phyloP scores from a whole-genome alignment of 1,140 invertebrate species.

The Acromyrmex echinatior region DNA sequence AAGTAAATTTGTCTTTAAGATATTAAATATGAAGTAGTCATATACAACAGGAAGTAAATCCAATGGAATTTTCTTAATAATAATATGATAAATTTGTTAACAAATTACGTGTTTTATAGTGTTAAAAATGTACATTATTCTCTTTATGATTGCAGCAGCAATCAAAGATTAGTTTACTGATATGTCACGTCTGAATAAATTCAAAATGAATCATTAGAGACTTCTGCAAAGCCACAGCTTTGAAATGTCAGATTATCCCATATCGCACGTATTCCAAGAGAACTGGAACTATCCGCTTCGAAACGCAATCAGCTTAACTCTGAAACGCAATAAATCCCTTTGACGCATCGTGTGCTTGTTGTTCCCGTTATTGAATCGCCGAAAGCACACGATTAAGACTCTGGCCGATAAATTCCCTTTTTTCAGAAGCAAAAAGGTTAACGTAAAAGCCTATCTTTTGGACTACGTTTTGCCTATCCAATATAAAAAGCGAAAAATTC shows the following conservation, averaged over 20 bases:
- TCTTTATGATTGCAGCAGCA: neutral
- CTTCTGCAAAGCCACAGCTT: conserved; percentile 31
- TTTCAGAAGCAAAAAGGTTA: conserved; percentile 19
- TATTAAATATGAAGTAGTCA: neutral
- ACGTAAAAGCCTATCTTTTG: neutral
- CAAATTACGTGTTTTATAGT: neutral
- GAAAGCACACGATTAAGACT: conserved; percentile 51
- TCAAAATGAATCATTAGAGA: neutral
- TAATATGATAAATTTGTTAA: too few relatives aligned
- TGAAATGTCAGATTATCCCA: conserved; percentile 40
- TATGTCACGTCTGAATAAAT: conserved; percentile 5
- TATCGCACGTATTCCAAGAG: conserved; percentile 31
- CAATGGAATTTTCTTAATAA: neutral
- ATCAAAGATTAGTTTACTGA: conserved; percentile 9
- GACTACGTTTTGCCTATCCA: neutral
- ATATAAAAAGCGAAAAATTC: neutral
- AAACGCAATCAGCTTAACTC: conserved; percentile 63
- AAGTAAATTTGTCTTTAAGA: neutral
- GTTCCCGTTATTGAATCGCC: conserved; percentile 48
- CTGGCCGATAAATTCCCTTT: conserved; percentile 22
- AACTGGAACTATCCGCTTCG: conserved; percentile 36
- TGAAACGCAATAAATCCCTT: conserved; percentile 61
- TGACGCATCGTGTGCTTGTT: conserved; percentile 46
- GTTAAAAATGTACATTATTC: neutral
- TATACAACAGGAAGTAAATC: neutral